A percentile compares a stretch with the other conserved stretches of the same genome.
phyloP scores from a whole-genome alignment of 1,140 invertebrate genomes.

The Halyomorpha halys region DNA sequence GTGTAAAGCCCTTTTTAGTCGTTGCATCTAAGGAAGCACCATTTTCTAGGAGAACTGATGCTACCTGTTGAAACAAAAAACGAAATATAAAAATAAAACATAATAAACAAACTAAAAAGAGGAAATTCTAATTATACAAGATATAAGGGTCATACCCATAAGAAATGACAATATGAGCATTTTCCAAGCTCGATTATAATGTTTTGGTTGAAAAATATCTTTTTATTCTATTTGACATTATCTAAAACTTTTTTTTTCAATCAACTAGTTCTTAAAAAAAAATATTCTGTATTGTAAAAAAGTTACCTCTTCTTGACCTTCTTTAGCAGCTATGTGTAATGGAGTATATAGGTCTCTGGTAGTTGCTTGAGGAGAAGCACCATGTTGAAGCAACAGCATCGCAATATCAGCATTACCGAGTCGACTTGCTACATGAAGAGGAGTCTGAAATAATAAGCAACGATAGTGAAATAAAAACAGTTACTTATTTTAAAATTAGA shows the following conservation, averaged over 20 bases:
- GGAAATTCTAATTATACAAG: too few species aligned
- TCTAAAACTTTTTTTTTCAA: too few species aligned
- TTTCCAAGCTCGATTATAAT: too few species aligned
- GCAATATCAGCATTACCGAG: slow-evolving; percentile 90
- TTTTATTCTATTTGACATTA: too few species aligned
- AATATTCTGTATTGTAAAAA: too few species aligned
- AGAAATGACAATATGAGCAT: too few species aligned
- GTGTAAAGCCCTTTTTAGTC: slow-evolving; percentile 96
- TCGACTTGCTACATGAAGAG: slow-evolving; percentile 83
- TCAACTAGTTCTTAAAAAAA: too few species aligned
- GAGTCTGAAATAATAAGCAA: slow-evolving; percentile 53
- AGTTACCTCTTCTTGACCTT: slow-evolving; percentile 74
- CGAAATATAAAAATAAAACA: slow-evolving; percentile 40
- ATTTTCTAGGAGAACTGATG: slow-evolving; percentile 81
- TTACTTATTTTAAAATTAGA: slow-evolving; percentile 7
- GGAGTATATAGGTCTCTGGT: slow-evolving; percentile 94
- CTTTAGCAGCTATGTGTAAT: slow-evolving; percentile 95
- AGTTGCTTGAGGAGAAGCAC: slow-evolving; percentile 71
- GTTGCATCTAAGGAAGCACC: slow-evolving; percentile 80
- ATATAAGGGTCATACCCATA: too few species aligned
- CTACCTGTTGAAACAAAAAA: slow-evolving; percentile 59
- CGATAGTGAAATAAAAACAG: neutral
- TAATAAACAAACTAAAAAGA: too few species aligned
- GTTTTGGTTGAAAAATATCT: too few species aligned
- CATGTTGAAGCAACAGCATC: slow-evolving; percentile 79